Conservation (phyloP, 2,113 vertebrate genomes). For the Cryptoleucopteryx plumbea region DNA sequence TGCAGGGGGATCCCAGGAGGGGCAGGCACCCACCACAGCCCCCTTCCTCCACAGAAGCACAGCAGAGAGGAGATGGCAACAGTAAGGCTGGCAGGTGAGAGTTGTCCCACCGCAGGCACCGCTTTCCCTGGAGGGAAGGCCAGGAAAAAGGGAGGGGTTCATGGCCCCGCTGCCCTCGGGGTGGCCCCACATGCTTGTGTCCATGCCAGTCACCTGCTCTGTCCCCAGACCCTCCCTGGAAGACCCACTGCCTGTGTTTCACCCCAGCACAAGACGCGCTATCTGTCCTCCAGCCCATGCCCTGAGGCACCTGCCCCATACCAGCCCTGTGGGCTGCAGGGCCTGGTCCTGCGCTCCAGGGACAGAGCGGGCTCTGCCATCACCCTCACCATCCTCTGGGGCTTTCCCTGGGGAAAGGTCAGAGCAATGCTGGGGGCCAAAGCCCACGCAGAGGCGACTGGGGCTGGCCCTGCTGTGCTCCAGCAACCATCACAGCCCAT, state of each 20-base stretch:
- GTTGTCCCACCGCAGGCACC: rapidly evolving
- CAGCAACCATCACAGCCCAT: neutral
- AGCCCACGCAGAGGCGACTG: rapidly evolving
- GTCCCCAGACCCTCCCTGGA: neutral
- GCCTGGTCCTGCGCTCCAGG: neutral
- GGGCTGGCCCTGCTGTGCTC: rapidly evolving
- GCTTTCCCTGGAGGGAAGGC: neutral
- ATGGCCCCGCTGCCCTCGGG: rapidly evolving
- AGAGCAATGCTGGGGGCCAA: neutral
- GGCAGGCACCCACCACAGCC: neutral
- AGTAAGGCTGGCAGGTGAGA: neutral
- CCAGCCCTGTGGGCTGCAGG: neutral
- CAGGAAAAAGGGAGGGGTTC: neutral
- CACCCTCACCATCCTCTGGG: too few relatives aligned
- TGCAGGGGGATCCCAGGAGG: neutral
- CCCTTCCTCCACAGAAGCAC: neutral
- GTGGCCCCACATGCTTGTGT: rapidly evolving
- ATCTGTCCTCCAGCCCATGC: rapidly evolving
- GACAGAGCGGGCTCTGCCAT: neutral
- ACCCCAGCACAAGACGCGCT: neutral
- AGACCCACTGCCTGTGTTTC: neutral
- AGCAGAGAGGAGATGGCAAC: neutral
- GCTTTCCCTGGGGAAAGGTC: neutral
- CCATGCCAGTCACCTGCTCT: neutral
- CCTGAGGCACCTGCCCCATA: neutral